Evolutionary conservation across 2,797 vertebrate genomes (phyloP).

Genomic region (Limosa lapponica): DNA sequence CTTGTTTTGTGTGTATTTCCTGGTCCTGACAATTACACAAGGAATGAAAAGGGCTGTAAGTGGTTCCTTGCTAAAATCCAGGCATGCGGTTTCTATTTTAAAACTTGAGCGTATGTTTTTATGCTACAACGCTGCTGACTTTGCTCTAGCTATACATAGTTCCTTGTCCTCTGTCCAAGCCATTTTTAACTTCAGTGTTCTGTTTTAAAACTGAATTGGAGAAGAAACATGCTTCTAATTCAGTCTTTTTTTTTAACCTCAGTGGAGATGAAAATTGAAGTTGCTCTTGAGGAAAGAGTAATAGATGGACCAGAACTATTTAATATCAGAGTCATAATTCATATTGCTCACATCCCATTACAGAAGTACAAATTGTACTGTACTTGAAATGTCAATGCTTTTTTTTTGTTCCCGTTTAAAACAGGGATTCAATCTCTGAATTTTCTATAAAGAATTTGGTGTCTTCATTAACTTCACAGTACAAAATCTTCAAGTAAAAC

Average conservation of each 20-base stretch:
- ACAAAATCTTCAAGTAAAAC: not conserved
- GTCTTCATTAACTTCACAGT: not conserved
- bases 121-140: constrained; percentile 16
- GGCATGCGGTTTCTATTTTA: not conserved
- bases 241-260: not conserved
- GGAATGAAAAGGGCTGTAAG: not conserved
- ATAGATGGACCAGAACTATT: constrained; percentile 9
- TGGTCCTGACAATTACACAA: not conserved
- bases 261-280: not conserved
- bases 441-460: not conserved
- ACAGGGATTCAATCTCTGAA: not conserved
- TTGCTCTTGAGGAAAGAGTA: not conserved
- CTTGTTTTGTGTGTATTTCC: not conserved
- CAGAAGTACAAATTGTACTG: not conserved
- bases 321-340: constrained; percentile 6
- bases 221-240: not conserved
- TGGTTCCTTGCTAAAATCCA: not conserved
- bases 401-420: not conserved
- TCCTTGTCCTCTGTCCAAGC: constrained; percentile 5
- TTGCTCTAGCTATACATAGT: not conserved
- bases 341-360: not conserved
- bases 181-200: not conserved
- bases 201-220: constrained; percentile 13
- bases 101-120: constrained; percentile 18
- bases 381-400: not conserved